Conservation (phyloP, 2,113 vertebrate species). For the Calyptomena viridis region DNA sequence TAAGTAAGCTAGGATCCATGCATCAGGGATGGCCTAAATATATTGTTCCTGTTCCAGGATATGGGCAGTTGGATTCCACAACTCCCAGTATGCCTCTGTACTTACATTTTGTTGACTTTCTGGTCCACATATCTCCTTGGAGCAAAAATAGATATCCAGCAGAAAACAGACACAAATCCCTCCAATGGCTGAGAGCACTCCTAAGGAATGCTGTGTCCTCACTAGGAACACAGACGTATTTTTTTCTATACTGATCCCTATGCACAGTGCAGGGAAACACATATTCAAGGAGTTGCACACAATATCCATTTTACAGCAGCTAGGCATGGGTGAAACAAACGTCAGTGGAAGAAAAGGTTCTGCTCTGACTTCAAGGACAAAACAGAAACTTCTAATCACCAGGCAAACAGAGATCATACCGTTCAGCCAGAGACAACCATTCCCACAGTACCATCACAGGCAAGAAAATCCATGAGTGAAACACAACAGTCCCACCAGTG, state of each 20-base stretch:
- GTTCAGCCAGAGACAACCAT: neutral
- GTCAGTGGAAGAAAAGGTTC: neutral
- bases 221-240: neutral
- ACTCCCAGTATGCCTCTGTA: neutral
- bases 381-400: neutral
- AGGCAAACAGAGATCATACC: neutral
- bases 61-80: neutral
- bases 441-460: neutral
- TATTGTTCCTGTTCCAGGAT: neutral
- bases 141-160: neutral
- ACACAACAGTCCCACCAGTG: neutral
- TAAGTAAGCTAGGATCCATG: neutral
- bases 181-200: rapidly evolving
- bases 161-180: neutral
- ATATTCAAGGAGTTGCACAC: rapidly evolving
- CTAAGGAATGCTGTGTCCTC: neutral
- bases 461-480: neutral
- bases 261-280: neutral
- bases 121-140: neutral
- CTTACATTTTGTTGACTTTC: neutral
- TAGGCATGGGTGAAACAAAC: neutral
- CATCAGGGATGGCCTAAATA: neutral
- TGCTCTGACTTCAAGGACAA: neutral
- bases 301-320: neutral
- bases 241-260: neutral